Conservation (phyloP, 2,888 invertebrate genomes). For the Lasius platythorax region DNA sequence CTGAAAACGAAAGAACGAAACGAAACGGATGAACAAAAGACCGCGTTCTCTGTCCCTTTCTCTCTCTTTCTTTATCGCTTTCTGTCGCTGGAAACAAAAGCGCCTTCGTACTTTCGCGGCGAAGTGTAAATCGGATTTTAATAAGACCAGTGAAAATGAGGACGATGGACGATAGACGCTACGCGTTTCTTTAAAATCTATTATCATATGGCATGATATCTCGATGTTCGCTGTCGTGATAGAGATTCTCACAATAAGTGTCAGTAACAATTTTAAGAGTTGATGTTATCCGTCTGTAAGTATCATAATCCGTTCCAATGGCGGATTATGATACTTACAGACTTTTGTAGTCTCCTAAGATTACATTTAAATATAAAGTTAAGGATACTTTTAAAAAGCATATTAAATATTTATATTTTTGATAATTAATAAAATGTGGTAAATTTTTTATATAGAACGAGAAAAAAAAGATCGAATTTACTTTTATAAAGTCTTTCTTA, state of each 20-base stretch:
- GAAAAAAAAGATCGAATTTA: not conserved
- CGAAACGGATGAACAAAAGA: slow-evolving; percentile 49
- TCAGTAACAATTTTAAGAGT: not conserved
- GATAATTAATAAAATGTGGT: not conserved
- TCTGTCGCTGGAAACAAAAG: slow-evolving; percentile 38
- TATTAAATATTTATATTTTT: not conserved
- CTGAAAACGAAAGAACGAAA: slow-evolving; percentile 53
- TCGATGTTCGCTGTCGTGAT: not conserved
- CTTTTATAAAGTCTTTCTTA: not conserved
- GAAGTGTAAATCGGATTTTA: slow-evolving; percentile 58
- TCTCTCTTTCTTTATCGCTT: not conserved
- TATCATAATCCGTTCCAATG: not conserved
- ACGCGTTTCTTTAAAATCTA: slow-evolving; percentile 14
- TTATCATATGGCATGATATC: slow-evolving; percentile 2
- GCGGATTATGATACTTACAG: not conserved
- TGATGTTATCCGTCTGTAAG: not conserved
- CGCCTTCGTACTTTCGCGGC: slow-evolving; percentile 41
- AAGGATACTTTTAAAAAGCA: not conserved
- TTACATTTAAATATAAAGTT: not conserved
- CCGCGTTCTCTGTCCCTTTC: slow-evolving; percentile 22
- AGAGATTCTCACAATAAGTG: not conserved
- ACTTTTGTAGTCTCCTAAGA: not conserved
- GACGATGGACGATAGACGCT: slow-evolving; percentile 30
- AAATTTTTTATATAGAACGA: not conserved
- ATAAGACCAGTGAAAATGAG: slow-evolving; percentile 38